A percentile compares a stretch with the other conserved stretches of the same genome.
These are phyloP conservation scores for Trissonchulus sp. DNA, from an alignment of 2,888 invertebrate species.

Conservation along the genomic window DNA sequence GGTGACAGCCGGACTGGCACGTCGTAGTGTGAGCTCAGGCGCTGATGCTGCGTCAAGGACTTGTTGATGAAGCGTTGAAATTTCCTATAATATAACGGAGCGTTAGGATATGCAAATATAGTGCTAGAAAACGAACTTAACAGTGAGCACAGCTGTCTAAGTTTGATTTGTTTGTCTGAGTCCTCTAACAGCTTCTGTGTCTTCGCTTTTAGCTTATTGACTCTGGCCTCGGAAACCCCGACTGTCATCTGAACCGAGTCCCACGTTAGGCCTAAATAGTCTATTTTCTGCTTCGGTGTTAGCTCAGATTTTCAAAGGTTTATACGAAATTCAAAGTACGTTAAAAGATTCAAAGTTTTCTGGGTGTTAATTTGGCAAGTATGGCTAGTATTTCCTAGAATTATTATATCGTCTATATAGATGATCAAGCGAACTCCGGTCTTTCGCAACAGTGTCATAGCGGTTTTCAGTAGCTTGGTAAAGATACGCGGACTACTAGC, in stretches of 20 bases:
- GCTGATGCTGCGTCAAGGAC: background rate
- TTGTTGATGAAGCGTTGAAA: background rate
- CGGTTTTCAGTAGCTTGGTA: background rate
- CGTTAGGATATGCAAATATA: background rate
- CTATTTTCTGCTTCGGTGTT: background rate
- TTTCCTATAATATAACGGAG: background rate
- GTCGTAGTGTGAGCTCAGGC: background rate
- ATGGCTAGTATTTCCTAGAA: background rate
- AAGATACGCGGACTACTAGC: background rate
- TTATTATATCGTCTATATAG: background rate
- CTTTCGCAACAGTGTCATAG: background rate
- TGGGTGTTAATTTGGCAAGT: too few relatives aligned
- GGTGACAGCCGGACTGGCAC: background rate
- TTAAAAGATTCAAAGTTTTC: background rate
- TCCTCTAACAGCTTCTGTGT: background rate
- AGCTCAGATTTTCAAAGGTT: background rate
- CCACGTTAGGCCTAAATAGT: background rate
- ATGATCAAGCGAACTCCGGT: background rate
- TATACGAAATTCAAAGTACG: background rate
- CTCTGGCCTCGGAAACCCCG: background rate
- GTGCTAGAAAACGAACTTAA: background rate
- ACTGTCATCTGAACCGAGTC: background rate
- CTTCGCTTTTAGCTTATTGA: background rate
- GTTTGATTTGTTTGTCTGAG: background rate
- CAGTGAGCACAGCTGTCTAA: background rate